phyloP scores from a whole-genome alignment of 1,140 invertebrate species.

The Cydia strobilella region DNA sequence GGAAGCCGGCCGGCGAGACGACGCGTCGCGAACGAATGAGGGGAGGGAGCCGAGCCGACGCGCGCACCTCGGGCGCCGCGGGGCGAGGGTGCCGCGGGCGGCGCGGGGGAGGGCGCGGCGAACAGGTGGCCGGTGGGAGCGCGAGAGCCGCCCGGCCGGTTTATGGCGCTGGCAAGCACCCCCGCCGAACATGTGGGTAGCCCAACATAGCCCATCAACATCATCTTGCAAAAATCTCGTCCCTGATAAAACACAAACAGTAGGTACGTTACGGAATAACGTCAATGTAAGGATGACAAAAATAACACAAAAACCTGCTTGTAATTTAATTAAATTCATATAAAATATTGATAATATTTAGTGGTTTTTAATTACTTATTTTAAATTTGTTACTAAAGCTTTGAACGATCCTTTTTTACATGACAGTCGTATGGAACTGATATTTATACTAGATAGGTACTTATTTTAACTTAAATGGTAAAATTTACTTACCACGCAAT shows the following conservation, averaged over 20 bases:
- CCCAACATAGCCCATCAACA: not conserved
- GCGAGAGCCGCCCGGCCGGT: conserved; percentile 49
- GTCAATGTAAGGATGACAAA: not conserved
- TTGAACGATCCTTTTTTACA: no score
- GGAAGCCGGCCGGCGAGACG: conserved; percentile 64
- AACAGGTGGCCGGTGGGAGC: conserved; percentile 55
- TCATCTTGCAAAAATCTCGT: conserved; percentile 15
- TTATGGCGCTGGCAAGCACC: conserved; percentile 42
- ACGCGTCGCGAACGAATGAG: conserved; percentile 75
- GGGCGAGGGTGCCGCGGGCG: conserved; percentile 42
- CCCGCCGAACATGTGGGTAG: conserved; percentile 48
- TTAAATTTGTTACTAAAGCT: no score
- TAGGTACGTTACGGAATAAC: not conserved
- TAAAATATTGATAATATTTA: no score
- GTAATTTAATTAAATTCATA: no score
- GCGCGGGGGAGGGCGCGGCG: conserved; percentile 43
- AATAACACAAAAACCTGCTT: not conserved
- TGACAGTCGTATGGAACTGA: no score
- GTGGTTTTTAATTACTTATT: no score
- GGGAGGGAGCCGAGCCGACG: conserved; percentile 64
- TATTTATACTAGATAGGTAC: no score
- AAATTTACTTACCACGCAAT: no score
- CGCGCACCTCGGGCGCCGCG: conserved; percentile 48
- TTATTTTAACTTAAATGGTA: no score
- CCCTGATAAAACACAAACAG: not conserved